Evolutionary conservation across 2,888 invertebrate species (phyloP), one percentile per base, ranked within the genome.

Genomic region (Monoplex corrugatus): DNA sequence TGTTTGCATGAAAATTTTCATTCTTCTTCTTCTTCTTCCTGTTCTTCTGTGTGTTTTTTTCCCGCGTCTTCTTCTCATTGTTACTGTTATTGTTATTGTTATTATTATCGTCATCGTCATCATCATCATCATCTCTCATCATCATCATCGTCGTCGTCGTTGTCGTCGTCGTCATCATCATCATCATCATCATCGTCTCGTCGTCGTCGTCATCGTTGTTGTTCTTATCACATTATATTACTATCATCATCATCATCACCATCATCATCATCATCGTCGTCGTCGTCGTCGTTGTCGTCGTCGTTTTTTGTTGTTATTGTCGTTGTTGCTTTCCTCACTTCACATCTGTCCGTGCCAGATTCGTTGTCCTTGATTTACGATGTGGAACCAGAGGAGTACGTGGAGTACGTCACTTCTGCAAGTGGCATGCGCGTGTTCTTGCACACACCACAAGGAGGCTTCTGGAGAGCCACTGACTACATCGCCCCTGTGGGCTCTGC

Each of bases 361-460:
- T 35, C 84, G 2, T 23, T 84, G n/a, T 84, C 84, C 3, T 23
- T 84, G 38, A 84, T 84, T 35, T 84, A 84, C 57, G 84, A 84
- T 38, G 84, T 32, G 35, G 84, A 84, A 57, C 38, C 84, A 8
- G 84, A 84, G 32, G 84, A 84, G 57, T 84, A 84, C 50, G 57
- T 84, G 35, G 38, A 84, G 16, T 84, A 50, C 50, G 50, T 84
- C 45, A 50, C 84, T 44, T 84, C 84, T 35, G 50, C 84, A n/a
- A 50, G 84, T 3, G 84, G 84, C 50, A 84, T 84, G 84, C 84
- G 84, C 45, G 84, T 84, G 23, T 84, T 84, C 57, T 5, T 84
- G 45, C 84, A 84, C 38, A 38, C 57, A 8, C 84, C 84, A 32
- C 57, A 38, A 28, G 38, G 84, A 1, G 84, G 84, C 1, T 84